phyloP scores from a whole-genome alignment of 2,888 invertebrate species.

The Drosophila infuscata region DNA sequence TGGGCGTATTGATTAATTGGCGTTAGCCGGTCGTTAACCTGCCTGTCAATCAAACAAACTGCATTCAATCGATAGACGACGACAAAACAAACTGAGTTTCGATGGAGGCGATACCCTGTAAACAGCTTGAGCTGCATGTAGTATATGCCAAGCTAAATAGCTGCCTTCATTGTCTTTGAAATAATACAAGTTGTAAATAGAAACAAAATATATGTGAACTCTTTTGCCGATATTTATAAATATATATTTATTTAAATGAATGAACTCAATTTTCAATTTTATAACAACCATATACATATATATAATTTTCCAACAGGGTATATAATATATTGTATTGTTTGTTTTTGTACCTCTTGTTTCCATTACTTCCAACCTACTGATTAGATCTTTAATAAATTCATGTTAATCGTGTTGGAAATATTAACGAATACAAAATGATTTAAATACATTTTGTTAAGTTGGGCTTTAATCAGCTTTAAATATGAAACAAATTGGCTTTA shows the following conservation, averaged over 20 bases:
- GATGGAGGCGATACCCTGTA: background rate
- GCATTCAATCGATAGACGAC: slow-evolving; percentile 18
- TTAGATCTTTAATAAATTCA: background rate
- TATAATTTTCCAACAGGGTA: background rate
- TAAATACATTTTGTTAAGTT: background rate
- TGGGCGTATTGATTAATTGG: slow-evolving; percentile 3
- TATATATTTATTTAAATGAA: background rate
- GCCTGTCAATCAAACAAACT: slow-evolving; percentile 14
- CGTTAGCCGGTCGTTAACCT: slow-evolving; percentile 24
- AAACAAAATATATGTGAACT: background rate
- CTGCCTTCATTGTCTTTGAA: background rate
- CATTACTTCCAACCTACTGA: background rate
- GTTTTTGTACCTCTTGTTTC: background rate
- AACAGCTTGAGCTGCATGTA: background rate
- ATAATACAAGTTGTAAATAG: background rate
- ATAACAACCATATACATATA: background rate
- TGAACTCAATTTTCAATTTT: background rate
- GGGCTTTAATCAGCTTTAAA: background rate
- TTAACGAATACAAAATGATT: background rate
- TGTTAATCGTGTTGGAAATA: background rate
- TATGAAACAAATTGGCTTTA: slow-evolving; percentile 1
- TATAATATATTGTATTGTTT: background rate
- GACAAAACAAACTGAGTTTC: background rate
- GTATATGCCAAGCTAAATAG: background rate
- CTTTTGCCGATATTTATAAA: background rate